Percentiles rank a stretch among this genome's conserved stretches.
Evolutionary conservation across 1,140 invertebrate species (phyloP).

Genomic region (Stegodyphus mimosarum): DNA sequence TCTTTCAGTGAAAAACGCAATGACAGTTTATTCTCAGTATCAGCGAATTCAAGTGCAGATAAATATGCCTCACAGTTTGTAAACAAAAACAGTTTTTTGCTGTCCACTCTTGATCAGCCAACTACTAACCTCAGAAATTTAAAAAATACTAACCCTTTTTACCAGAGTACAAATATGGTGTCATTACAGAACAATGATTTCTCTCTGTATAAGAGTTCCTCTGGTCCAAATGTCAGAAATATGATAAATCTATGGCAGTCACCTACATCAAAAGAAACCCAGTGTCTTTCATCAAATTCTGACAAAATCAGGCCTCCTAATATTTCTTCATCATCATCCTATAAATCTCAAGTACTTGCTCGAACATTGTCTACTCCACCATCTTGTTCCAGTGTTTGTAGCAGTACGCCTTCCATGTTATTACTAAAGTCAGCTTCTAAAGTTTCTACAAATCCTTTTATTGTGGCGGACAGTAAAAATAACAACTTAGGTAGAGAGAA

Average conservation of each 20-base stretch:
- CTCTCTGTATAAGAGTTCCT: slow-evolving; percentile 18
- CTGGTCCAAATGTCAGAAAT: slow-evolving; percentile 42
- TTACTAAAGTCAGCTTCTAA: slow-evolving; percentile 41
- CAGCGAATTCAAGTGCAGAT: not conserved
- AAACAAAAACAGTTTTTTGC: not conserved
- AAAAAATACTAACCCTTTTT: slow-evolving; percentile 32
- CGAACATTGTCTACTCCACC: slow-evolving; percentile 47
- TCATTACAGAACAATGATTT: not conserved
- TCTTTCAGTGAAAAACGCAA: not conserved
- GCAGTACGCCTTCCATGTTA: slow-evolving; percentile 2
- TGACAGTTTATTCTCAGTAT: not conserved
- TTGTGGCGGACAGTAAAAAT: slow-evolving; percentile 38
- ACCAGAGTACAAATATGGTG: not conserved
- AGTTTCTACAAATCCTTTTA: slow-evolving; percentile 50
- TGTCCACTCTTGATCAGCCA: not conserved
- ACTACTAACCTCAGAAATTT: not conserved
- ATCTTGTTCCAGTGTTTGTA: slow-evolving; percentile 2
- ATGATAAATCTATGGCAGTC: slow-evolving; percentile 45
- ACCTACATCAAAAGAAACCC: not conserved
- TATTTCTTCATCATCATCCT: not conserved
- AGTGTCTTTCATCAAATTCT: slow-evolving; percentile 10
- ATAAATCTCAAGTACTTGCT: slow-evolving; percentile 19
- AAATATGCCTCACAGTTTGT: not conserved
- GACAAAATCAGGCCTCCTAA: slow-evolving; percentile 4
- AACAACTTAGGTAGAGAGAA: slow-evolving; percentile 14